Conservation (phyloP, 2,797 vertebrate genomes). For the Spinibarbus caldwelli region DNA sequence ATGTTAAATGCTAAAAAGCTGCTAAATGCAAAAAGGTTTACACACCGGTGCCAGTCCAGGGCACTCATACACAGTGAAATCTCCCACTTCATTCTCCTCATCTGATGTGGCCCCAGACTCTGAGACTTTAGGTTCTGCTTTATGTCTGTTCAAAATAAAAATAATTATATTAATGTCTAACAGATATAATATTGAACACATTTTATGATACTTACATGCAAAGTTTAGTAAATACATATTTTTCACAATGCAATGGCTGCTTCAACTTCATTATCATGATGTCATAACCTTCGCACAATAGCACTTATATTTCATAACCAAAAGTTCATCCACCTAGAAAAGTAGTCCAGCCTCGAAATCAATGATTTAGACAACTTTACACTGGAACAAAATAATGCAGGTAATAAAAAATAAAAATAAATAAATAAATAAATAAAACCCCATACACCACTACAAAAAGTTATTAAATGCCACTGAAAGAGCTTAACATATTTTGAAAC, state of each 20-base stretch:
- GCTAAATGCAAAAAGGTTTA: neutral
- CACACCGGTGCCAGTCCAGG: constrained; percentile 92
- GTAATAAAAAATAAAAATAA: too few species aligned
- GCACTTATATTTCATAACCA: neutral
- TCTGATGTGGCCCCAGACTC: constrained; percentile 85
- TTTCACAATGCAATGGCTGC: neutral
- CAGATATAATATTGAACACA: neutral
- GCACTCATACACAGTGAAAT: constrained; percentile 96
- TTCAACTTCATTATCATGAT: neutral
- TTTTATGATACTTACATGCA: neutral
- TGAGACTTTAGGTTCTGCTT: constrained; percentile 82
- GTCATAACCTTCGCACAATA: neutral
- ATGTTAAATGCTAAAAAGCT: neutral
- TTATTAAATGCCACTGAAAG: too few species aligned
- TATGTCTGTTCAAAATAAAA: constrained; percentile 77
- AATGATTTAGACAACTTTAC: neutral
- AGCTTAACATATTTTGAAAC: too few species aligned
- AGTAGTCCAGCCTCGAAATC: neutral
- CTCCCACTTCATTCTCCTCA: constrained; percentile 93
- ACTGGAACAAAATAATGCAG: neutral
- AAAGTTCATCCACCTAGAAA: neutral
- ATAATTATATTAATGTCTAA: too few species aligned
- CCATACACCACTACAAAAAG: neutral
- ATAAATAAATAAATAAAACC: too few species aligned
- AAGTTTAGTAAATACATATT: neutral